Evolutionary conservation across 1,140 invertebrate genomes (phyloP).

Genomic region (Sarcophaga peregrina): DNA sequence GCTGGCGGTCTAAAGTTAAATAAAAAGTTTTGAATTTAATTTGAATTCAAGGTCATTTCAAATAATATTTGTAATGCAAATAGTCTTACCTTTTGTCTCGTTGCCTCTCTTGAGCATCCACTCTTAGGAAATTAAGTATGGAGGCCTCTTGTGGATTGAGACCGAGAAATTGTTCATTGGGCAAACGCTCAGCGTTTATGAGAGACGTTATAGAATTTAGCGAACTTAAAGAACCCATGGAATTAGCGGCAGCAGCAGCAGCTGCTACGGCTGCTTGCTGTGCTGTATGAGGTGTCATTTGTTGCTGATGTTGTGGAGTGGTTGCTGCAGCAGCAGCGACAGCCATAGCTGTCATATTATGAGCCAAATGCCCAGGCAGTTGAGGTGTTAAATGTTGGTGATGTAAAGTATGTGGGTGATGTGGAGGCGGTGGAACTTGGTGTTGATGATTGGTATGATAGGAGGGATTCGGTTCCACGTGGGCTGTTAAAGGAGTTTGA

Average conservation of each 20-base stretch:
- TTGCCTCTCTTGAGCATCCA: constrained; percentile 74
- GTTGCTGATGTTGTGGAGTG: constrained; percentile 49
- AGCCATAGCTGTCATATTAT: constrained; percentile 50
- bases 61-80: not conserved
- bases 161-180: constrained; percentile 65
- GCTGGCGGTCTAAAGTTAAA: constrained; percentile 55
- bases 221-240: constrained; percentile 55
- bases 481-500: constrained; percentile 48
- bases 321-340: constrained; percentile 51
- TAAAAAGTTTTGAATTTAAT: not conserved
- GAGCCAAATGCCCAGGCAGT: constrained; percentile 51
- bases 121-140: constrained; percentile 73
- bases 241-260: constrained; percentile 47
- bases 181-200: constrained; percentile 65
- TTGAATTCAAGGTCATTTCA: not conserved
- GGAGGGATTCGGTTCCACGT: constrained; percentile 66
- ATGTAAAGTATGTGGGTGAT: constrained; percentile 47
- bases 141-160: constrained; percentile 71
- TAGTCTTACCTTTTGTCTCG: constrained; percentile 69
- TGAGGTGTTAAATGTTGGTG: constrained; percentile 46
- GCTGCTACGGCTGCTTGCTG: constrained; percentile 50
- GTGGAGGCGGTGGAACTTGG: constrained; percentile 55
- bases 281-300: constrained; percentile 49
- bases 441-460: constrained; percentile 50
- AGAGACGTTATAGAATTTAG: constrained; percentile 64